Conservation (phyloP, 2,113 vertebrate species). For the Casuarius casuarius region DNA sequence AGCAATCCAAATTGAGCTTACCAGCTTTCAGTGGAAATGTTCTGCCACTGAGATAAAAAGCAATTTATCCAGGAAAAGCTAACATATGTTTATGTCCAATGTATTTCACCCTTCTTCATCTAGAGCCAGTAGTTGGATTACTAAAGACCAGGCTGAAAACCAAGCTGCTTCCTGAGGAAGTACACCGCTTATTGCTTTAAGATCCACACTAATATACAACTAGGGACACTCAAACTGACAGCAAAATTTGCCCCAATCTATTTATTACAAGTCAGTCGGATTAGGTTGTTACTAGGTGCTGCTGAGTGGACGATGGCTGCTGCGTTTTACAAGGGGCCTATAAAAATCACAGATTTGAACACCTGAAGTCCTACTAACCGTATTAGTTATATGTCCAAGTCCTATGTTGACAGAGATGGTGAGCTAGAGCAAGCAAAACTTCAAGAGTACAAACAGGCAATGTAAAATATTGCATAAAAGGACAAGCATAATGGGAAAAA, state of each 20-base stretch:
- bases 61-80: slow-evolving; percentile 2
- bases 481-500: not conserved
- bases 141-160: slow-evolving; percentile 13
- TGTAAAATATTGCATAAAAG: not conserved
- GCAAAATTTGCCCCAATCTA: not conserved
- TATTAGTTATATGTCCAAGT: not conserved
- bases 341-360: not conserved
- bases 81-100: not conserved
- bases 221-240: not conserved
- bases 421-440: not conserved
- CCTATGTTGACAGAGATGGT: not conserved
- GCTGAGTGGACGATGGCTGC: not conserved
- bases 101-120: not conserved
- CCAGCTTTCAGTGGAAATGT: not conserved
- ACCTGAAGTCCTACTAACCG: not conserved
- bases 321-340: not conserved
- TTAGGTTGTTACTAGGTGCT: not conserved
- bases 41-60: not conserved
- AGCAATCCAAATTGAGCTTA: not conserved
- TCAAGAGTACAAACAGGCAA: not conserved
- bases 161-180: not conserved
- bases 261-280: not conserved
- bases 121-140: slow-evolving; percentile 10
- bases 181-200: not conserved
- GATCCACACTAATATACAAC: not conserved